Base-by-base conservation (phyloP, 1,140 invertebrate species). In the Scylla paramamosain region DNA sequence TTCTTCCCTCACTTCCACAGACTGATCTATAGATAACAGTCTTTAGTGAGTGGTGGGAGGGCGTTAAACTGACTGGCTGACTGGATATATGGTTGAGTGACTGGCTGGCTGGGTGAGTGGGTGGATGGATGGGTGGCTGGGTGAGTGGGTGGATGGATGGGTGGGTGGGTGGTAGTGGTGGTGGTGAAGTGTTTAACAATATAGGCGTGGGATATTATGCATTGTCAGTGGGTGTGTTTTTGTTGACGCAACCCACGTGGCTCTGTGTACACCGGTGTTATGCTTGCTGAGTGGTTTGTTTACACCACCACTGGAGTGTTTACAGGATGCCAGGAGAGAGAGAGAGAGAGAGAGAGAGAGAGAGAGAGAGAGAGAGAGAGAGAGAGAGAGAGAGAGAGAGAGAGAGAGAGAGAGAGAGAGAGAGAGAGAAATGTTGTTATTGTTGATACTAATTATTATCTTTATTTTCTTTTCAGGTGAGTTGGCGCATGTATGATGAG, bases 321-420 rank as follows among this genome's bases (percentile, higher is more conserved):
- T 77, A n/a, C 67, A n/a, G 52, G 52, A 59, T 59, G 52, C 52
- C 52, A 59, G 6, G 46, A 48, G 59, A 67, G 20, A 67, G 59
- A 67, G 59, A 67, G 59, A 67, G 59, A 67, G 59, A 67, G 59
- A 67, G 59, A 67, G 59, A 67, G 59, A 67, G 59, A 67, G 59
- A 67, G 59, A 67, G 59, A 67, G 59, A 67, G 59, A 67, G 59
- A 67, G 59, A 67, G 67, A 77, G 67, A 77, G 67, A 77, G 67
- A 77, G 67, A 77, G 67, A 77, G 67, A 77, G 52, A 77, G 67
- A 77, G 67, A 77, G 67, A 77, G 67, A 77, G 67, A 59, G 52
- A 88, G 86, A 88, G 86, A 32, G 28, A 88, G 31, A 88, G 86
- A 88, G 31, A 32, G 31, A 88, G 86, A 88, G 86, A 88, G 86